A percentile compares a stretch with the other conserved stretches of the same genome.
phyloP scores from a whole-genome alignment of 2,113 vertebrate species.

The Gadus macrocephalus region DNA sequence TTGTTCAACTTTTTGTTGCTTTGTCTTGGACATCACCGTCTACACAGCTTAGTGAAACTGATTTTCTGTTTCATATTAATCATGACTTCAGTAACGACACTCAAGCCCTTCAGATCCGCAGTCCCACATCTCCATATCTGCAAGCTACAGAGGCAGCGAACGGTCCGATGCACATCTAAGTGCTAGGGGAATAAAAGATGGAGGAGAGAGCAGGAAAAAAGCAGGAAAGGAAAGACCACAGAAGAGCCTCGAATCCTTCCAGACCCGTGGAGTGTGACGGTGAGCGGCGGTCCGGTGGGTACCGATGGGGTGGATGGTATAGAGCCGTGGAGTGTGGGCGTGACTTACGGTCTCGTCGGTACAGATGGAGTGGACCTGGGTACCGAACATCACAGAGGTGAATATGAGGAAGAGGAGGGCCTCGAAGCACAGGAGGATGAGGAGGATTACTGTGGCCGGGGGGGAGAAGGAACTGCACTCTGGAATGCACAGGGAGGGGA shows the following conservation, averaged over 20 bases:
- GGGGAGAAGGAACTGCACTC: constrained; percentile 98
- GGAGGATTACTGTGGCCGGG: constrained; percentile 93
- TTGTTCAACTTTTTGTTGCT: too few species aligned
- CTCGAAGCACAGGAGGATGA: constrained; percentile 97
- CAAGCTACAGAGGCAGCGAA: too few species aligned
- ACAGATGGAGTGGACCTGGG: constrained; percentile 99
- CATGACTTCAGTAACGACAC: too few species aligned
- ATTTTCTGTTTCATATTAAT: too few species aligned
- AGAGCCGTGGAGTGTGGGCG: constrained; percentile 10
- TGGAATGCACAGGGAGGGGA: constrained; percentile 57
- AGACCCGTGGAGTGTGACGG: constrained; percentile 9
- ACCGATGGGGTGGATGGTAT: constrained; percentile 91
- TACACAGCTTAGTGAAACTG: too few species aligned
- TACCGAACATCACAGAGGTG: constrained; percentile 98
- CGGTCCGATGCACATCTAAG: too few species aligned
- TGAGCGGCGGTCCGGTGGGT: constrained; percentile 95
- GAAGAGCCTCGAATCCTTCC: neutral
- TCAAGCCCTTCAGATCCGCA: too few species aligned
- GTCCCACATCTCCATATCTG: too few species aligned
- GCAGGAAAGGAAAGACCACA: neutral
- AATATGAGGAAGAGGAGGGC: constrained; percentile 98
- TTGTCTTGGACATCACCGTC: too few species aligned
- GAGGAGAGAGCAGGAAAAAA: neutral
- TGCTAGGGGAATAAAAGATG: neutral
- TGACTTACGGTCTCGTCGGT: constrained; percentile 95